Conservation (phyloP, 2,113 vertebrate species). For the Neoarius graeffei region DNA sequence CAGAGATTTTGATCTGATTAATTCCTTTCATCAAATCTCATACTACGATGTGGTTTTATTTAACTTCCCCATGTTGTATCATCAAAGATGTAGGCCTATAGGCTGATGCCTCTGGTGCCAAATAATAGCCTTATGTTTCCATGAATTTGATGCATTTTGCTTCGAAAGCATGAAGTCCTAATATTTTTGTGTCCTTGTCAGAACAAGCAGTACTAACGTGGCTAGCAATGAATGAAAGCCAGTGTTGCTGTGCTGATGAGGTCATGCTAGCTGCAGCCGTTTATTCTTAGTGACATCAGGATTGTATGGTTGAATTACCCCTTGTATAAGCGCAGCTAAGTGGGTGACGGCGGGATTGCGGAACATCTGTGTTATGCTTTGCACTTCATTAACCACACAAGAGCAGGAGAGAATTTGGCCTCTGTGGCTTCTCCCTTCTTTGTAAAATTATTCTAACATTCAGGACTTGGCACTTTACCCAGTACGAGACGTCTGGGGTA, state of each 20-base stretch:
- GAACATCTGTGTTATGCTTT: constrained; percentile 7
- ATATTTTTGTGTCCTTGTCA: not conserved
- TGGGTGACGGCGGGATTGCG: not conserved
- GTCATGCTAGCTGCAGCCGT: not conserved
- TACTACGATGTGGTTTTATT: constrained; percentile 23
- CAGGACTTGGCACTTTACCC: constrained; percentile 48
- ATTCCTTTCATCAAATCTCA: not conserved
- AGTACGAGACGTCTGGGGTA: not conserved
- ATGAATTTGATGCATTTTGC: constrained; percentile 19
- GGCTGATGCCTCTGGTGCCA: constrained; percentile 58
- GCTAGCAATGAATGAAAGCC: constrained; percentile 19
- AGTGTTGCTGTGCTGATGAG: constrained; percentile 32
- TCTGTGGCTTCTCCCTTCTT: not conserved
- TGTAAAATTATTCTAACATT: constrained; percentile 11
- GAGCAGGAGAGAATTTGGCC: constrained; percentile 4
- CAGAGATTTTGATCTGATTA: not conserved
- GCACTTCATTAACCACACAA: not conserved
- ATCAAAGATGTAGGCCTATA: constrained; percentile 38
- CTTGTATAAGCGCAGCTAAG: not conserved
- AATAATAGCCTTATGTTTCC: constrained; percentile 47
- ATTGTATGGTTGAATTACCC: not conserved
- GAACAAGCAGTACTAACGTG: constrained; percentile 1
- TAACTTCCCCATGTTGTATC: constrained; percentile 35
- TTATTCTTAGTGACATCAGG: not conserved
- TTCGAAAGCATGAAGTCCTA: constrained; percentile 16